Base-by-base conservation (phyloP, 2,797 vertebrate species). In the Sparus aurata region DNA sequence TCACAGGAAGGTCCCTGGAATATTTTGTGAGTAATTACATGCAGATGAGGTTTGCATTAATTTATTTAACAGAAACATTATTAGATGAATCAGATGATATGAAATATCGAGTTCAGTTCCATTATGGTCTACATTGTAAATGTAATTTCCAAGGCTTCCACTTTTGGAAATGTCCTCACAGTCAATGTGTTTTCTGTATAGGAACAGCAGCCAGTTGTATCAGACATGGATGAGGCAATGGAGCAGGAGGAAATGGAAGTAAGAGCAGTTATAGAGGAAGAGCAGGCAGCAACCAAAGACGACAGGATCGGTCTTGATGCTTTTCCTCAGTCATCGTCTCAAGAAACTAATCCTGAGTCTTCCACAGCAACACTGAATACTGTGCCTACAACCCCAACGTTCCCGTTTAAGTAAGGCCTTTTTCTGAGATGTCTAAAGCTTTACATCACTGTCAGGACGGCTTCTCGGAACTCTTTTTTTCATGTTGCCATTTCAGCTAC, bases 381-480 rank as follows among this genome's bases (percentile, higher is more conserved):
- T 34, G 70, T 47, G 16, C 73, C 85, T 57, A 83, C 81, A 69
- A 92, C 89, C 3, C 90, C 93, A 49, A 84, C 85, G 0, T 95
- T 95, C 69, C 63, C 86, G 55, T 92, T 96, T 65, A 90, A 79
- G 96, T 96, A 90, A 72, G 90, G 25, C 27, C 77, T 75, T 53
- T 53, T 4, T 61, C 50, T 49, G 6, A 67, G 27, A 54, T 41
- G 7, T 61, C 66, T 0, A 49, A 52, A 5, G 22, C 46, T 49
- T 20, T 38, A 6, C 75, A 68, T 58, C 23, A 27, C 49, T 58
- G 43, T 66, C 10, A 72, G 4, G 15, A 23, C 34, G n/a, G 9
- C n/a, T 41, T 54, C 22, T 78, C 57, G 83, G 8, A 70, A 41
- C 4, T 0, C 1, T 50, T n/a, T 64, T 41, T 67, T 78, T 80